Evolutionary conservation across 1,140 invertebrate species (phyloP), one percentile per base, ranked within the genome.

Genomic region (Zaprionus nigranus): DNA sequence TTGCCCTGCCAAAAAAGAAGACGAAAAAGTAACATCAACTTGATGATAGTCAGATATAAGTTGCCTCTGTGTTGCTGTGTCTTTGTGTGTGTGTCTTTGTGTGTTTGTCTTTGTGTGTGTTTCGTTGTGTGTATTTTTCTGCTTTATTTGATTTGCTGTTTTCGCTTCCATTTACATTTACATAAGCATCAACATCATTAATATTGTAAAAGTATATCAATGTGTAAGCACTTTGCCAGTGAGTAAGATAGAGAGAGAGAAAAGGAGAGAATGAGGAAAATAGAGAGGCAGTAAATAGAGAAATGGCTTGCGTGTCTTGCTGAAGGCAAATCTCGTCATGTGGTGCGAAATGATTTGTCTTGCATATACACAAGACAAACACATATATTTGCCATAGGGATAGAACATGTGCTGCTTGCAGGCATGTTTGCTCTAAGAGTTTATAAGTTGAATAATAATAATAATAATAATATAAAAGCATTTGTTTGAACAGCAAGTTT

Each of bases 141-240:
- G 67, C 58, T 70, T 76, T 76, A 72, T 76, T 76, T 71, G 67
- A 65, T 76, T 49, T 84, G 81, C 65, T 79, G 78, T 60, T 77
- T 82, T 66, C 79, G 57, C 65, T 56, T 58, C 36, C 60, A 64
- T 72, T 76, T 69, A 40, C 70, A 83, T 83, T 83, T 83, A 80
- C 81, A 83, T 84, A 78, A 78, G 68, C 81, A 84, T 79, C 78
- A 67, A 76, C 78, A 84, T 84, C 81, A 84, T 84, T 84, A 84
- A 84, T 84, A 84, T 84, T 82, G 78, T 54, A 67, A 67, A 74
- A 51, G 68, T 56, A 64, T 70, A 63, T 75, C 73, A 75, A 70
- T 75, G 60, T 62, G 43, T 75, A 70, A 68, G 71, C 64, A 61
- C 51, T 71, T 57, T 59, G 46, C 43, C 13, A 5, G 43, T 4